phyloP scores from a whole-genome alignment of 2,888 invertebrate species.

The Adelognathus sp. region DNA sequence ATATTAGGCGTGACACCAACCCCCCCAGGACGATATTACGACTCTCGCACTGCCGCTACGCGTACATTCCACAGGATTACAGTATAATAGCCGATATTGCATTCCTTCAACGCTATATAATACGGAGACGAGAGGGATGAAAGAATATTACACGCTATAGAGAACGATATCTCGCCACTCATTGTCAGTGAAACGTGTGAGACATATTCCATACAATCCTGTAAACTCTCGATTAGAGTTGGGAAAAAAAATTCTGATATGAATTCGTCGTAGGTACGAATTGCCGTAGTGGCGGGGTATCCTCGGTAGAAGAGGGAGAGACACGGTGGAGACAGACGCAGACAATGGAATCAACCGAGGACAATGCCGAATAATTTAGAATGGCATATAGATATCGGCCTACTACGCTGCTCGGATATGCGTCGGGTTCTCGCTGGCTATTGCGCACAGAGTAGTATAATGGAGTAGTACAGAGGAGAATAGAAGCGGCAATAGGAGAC shows the following conservation, averaged over 20 bases:
- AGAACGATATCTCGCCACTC: conserved; percentile 7
- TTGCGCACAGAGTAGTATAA: conserved; percentile 71
- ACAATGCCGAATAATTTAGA: conserved; percentile 80
- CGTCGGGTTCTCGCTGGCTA: conserved; percentile 27
- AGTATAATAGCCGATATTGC: conserved; percentile 49
- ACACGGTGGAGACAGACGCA: conserved; percentile 79
- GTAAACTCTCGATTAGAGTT: conserved; percentile 15
- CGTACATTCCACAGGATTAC: conserved; percentile 42
- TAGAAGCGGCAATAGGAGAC: conserved; percentile 79
- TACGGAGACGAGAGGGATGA: conserved; percentile 3
- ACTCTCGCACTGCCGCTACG: not conserved
- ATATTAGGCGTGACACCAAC: not conserved
- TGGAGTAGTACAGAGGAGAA: conserved; percentile 75
- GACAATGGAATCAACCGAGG: conserved; percentile 79
- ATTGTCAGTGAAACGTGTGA: conserved; percentile 26
- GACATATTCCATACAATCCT: conserved; percentile 36
- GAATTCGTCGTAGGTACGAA: not conserved
- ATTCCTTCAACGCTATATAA: conserved; percentile 30
- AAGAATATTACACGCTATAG: conserved; percentile 34
- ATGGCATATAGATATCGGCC: conserved; percentile 78
- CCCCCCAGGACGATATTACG: conserved; percentile 15
- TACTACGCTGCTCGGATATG: conserved; percentile 44
- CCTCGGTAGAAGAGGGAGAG: conserved; percentile 35
- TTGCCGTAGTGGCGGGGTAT: too few relatives aligned
- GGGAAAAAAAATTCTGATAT: not conserved